Base-by-base conservation (phyloP, 2,113 vertebrate species). In the Oryzias javanicus region DNA sequence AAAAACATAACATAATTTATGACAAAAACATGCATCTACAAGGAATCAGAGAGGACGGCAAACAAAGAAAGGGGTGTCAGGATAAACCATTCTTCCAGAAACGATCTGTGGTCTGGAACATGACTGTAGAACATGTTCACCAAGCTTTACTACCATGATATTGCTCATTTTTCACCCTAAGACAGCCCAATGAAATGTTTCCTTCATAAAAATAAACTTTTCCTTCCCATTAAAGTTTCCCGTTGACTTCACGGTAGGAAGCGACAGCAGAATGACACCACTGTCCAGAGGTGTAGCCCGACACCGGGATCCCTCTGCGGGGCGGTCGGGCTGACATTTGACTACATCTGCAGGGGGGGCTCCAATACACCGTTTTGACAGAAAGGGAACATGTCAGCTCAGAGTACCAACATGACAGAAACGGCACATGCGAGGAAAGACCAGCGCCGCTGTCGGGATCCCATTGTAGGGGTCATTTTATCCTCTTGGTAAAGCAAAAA, bases 241-340 rank as follows among this genome's bases (percentile, higher is more conserved):
- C 60, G 27, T 27, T 35, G 70, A 55, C 64, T 25, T 81, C 69
- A 42, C 71, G 76, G 72, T 65, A 50, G 75, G 81, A 61, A 49
- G 56, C 14, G 6, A 74, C 51, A 77, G 56, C 44, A 47, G 45
- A 70, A 74, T 69, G 64, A 81, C 35, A 35, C 8, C 60, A 54
- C 42, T 61, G 64, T 76, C 20, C 70, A 74, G 49, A 61, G 67
- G 66, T 64, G 70, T 76, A 81, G 70, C 56, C 60, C 40, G 14
- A 67, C 72, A 65, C 45, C 42, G 64, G 72, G 55, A 35, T 73
- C 61, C 1, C 74, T 79, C 65, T 46, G 55, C 49, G 25, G 66
- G 83, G 67, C 64, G 22, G 49, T 15, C 4, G 27, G 46, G 63
- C n/a, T 89, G 87, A 85, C 88, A 85, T 89, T 89, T 87, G 67